Evolutionary conservation across 2,113 vertebrate genomes (phyloP).

Genomic region (Benitochromis conjunctus): DNA sequence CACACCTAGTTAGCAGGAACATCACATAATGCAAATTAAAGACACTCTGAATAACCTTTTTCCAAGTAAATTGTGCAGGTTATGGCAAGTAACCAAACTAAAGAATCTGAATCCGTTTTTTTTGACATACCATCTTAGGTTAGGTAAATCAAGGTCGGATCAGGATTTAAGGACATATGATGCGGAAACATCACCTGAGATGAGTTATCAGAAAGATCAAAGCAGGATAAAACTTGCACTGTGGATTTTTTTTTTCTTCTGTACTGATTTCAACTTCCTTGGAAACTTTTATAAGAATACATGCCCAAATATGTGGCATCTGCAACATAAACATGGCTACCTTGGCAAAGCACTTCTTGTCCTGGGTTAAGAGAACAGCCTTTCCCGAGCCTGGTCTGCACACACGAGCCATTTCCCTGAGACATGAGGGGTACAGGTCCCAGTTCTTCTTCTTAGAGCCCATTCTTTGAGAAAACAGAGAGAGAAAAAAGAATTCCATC

Average conservation of each 20-base stretch:
- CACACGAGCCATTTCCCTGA: slow-evolving; percentile 91
- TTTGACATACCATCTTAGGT: not conserved
- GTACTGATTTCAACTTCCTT: not conserved
- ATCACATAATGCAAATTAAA: not conserved
- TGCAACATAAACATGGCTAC: slow-evolving; percentile 54
- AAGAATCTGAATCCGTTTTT: not conserved
- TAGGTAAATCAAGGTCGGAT: not conserved
- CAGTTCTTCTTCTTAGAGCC: slow-evolving; percentile 96
- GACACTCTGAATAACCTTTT: not conserved
- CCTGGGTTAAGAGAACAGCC: slow-evolving; percentile 90
- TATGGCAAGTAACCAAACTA: not conserved
- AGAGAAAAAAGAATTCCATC: not conserved
- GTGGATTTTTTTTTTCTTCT: not conserved
- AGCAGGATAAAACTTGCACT: not conserved
- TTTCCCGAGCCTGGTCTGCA: slow-evolving; percentile 86
- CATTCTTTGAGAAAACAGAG: slow-evolving; percentile 75
- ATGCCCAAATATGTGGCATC: not conserved
- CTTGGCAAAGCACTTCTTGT: slow-evolving; percentile 96
- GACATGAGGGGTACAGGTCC: slow-evolving; percentile 92
- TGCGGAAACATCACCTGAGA: not conserved
- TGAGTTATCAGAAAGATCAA: not conserved
- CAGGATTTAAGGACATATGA: not conserved
- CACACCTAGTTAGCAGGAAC: not conserved
- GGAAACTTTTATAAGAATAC: not conserved
- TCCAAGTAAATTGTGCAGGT: not conserved